Evolutionary conservation across 92 coral and sea anemone species (phyloP).

Genomic region (Chrysogorgia sp.): DNA sequence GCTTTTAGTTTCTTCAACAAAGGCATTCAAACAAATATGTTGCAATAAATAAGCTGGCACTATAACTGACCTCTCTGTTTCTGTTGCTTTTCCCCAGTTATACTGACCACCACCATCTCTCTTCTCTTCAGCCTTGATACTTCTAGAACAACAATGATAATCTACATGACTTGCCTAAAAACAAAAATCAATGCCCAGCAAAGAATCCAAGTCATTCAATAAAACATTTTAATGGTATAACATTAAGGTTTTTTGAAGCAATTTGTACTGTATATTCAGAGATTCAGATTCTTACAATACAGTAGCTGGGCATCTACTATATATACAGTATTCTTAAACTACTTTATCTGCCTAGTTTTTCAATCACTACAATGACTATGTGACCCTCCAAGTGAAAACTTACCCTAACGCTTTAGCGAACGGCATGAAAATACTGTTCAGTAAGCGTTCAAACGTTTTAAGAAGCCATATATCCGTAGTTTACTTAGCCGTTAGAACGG

Average conservation of each 20-base stretch:
- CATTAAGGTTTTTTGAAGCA: neutral
- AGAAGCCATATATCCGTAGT: no score
- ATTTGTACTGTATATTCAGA: neutral
- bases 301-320: no score
- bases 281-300: no score
- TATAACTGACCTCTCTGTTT: conserved; percentile 63
- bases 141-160: conserved; percentile 60
- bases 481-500: no score
- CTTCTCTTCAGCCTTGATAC: conserved; percentile 93
- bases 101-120: conserved; percentile 97
- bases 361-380: no score
- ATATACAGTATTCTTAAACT: no score
- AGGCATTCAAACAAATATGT: neutral
- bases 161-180: conserved; percentile 25
- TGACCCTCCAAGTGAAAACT: no score
- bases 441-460: no score
- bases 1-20: neutral
- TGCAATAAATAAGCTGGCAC: neutral
- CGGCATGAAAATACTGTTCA: no score
- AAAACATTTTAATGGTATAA: neutral
- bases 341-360: no score
- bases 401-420: no score
- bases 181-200: conserved; percentile 3
- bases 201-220: neutral
- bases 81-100: conserved; percentile 98